Base-by-base conservation (phyloP, 2,113 vertebrate species). In the Procapra przewalskii region DNA sequence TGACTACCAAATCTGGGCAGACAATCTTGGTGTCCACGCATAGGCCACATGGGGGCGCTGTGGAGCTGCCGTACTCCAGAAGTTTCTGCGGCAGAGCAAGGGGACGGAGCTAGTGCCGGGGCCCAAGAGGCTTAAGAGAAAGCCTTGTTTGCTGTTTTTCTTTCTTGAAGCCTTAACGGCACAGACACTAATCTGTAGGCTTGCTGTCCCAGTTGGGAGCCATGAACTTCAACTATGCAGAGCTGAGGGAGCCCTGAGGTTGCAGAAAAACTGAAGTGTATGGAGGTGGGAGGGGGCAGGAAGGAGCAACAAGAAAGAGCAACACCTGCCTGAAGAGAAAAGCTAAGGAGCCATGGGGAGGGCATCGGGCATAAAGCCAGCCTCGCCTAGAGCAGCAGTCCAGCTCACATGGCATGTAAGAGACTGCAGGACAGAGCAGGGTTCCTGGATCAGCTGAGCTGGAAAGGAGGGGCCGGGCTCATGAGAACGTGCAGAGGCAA, bases 331-430 rank as follows among this genome's bases (percentile, higher is more conserved):
- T n/a, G 23, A 29, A 12, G 3, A 11, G 36, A 59, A 48, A 89
- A 48, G 57, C 15, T 9, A n/a, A 29, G n/a, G 17, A 8, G 5
- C 29, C 36, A 0, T 14, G 45, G 15, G 9, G 14, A 2, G 1
- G 48, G 40, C 17, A 1, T 3, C 3, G 0, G 9, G 36, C 40
- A 6, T 11, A 36, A 16, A 4, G 3, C 14, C 16, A 21, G 31
- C 13, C 1, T 19, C 3, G 2, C 17, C 7, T 40, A 11, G 6
- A 23, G 19, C 5, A 19, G 9, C 88, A 19, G 14, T 3, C 1
- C 29, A 33, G 3, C n/a, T 23, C 1, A 1, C 0, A 0, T 3
- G 19, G 16, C 27, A 3, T 3, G 0, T 21, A 62, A 31, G 14
- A 43, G 17, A 4, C 31, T n/a, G 7, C 17, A 27, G 64, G 55